Conservation (phyloP, 2,113 vertebrate species). For the Perca flavescens region DNA sequence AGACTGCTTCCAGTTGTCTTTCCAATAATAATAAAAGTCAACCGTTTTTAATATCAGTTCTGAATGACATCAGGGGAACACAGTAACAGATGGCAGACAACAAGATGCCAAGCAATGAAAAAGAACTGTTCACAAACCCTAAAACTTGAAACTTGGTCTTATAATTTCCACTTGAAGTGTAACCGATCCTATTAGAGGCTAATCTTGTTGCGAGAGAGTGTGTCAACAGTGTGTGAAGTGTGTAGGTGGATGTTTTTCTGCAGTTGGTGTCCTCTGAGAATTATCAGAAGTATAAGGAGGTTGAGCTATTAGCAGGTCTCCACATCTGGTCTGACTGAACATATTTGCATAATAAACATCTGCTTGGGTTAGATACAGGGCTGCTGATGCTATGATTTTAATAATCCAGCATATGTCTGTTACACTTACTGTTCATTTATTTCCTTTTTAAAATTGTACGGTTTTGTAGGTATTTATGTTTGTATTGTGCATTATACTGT, state of each 20-base stretch:
- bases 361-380: conserved; percentile 16
- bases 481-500: background rate
- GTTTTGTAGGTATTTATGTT: background rate
- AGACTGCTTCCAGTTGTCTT: background rate
- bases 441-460: too few species aligned
- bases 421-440: too few species aligned
- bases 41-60: background rate
- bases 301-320: conserved; percentile 49
- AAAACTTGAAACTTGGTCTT: conserved; percentile 41
- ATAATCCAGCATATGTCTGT: conserved; percentile 5
- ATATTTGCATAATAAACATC: conserved; percentile 62
- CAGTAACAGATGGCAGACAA: conserved; percentile 23
- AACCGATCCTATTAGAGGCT: conserved; percentile 60
- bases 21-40: conserved; percentile 21
- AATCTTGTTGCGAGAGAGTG: conserved; percentile 63
- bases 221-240: conserved; percentile 67
- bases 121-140: background rate
- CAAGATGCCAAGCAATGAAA: conserved; percentile 34
- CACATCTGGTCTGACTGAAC: conserved; percentile 51
- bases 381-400: conserved; percentile 11
- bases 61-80: conserved; percentile 15
- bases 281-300: conserved; percentile 47
- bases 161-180: conserved; percentile 51
- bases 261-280: conserved; percentile 48
- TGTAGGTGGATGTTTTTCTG: conserved; percentile 67